Evolutionary conservation across 2,113 vertebrate species (phyloP).

Genomic region (Verasper variegatus): DNA sequence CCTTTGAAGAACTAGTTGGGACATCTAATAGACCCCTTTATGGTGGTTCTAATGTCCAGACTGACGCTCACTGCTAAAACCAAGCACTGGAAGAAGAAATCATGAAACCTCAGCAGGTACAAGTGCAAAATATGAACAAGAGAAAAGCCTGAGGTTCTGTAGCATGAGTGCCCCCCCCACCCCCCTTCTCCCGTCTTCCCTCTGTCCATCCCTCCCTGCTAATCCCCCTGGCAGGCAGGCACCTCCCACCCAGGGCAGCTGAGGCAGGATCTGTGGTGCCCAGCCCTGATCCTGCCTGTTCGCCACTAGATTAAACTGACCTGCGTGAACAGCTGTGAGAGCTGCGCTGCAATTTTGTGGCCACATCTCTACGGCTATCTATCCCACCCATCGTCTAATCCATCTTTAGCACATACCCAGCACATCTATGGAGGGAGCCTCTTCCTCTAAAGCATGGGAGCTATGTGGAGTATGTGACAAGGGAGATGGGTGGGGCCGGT

Average conservation of each 20-base stretch:
- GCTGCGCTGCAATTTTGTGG: constrained; percentile 13
- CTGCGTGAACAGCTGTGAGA: constrained; percentile 64
- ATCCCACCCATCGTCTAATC: constrained; percentile 9
- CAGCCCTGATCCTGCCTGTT: constrained; percentile 58
- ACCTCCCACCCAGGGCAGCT: constrained; percentile 51
- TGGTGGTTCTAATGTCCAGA: no score
- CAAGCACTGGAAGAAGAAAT: no score
- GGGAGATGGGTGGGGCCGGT: constrained; percentile 23
- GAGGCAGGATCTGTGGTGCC: constrained; percentile 56
- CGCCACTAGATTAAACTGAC: constrained; percentile 55
- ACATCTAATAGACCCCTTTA: no score
- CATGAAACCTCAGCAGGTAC: no score
- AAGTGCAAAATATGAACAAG: no score
- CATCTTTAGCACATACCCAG: constrained; percentile 24
- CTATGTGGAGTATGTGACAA: constrained; percentile 37
- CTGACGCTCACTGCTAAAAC: no score
- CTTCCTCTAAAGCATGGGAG: constrained; percentile 35
- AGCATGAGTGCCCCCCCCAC: background rate
- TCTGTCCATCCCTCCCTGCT: constrained; percentile 23
- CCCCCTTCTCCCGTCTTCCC: background rate
- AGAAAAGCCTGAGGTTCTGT: no score
- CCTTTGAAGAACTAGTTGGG: no score
- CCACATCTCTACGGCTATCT: constrained; percentile 25
- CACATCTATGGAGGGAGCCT: constrained; percentile 14
- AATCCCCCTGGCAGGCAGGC: constrained; percentile 58